Percentiles rank a stretch among this genome's conserved stretches.
These are phyloP conservation scores for Penaeus japonicus DNA, from an alignment of 1,140 invertebrate genomes.

Conservation along the genomic window DNA sequence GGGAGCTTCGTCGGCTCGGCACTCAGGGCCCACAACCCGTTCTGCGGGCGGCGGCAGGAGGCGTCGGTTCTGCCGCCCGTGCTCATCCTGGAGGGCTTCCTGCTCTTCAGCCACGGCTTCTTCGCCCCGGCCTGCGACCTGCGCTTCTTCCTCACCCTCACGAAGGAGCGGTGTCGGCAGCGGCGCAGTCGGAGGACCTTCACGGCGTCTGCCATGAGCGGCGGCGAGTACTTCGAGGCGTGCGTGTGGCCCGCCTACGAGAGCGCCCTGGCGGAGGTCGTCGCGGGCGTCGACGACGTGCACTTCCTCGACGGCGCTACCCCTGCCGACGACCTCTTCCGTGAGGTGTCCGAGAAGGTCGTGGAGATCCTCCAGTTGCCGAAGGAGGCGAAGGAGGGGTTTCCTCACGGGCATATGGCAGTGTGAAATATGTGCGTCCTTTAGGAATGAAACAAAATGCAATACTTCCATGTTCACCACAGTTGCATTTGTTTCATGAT, in stretches of 20 bases:
- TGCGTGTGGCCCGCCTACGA: constrained; percentile 39
- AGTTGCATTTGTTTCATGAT: no score
- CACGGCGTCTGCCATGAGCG: not conserved
- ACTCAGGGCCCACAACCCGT: constrained; percentile 10
- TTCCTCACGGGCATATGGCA: no score
- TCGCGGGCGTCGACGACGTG: not conserved
- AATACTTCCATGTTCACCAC: no score
- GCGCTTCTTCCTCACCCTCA: constrained; percentile 28
- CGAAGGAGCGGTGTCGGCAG: constrained; percentile 10
- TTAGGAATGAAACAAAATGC: no score
- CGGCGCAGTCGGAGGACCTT: not conserved
- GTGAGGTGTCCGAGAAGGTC: not conserved
- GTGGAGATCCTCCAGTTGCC: not conserved
- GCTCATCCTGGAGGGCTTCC: constrained; percentile 24
- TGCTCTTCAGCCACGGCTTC: constrained; percentile 9
- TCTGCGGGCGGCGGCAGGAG: not conserved
- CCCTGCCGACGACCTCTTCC: not conserved
- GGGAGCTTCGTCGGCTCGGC: constrained; percentile 18
- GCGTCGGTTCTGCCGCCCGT: not conserved
- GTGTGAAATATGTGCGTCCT: no score
- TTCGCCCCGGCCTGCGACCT: constrained; percentile 19
- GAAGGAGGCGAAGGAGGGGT: no score
- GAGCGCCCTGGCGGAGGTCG: not conserved
- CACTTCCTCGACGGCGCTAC: not conserved
- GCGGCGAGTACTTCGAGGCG: constrained; percentile 16